Percentiles rank a stretch among this genome's conserved stretches.
Evolutionary conservation across 2,888 invertebrate genomes (phyloP).

Genomic region (Atrina japonica): DNA sequence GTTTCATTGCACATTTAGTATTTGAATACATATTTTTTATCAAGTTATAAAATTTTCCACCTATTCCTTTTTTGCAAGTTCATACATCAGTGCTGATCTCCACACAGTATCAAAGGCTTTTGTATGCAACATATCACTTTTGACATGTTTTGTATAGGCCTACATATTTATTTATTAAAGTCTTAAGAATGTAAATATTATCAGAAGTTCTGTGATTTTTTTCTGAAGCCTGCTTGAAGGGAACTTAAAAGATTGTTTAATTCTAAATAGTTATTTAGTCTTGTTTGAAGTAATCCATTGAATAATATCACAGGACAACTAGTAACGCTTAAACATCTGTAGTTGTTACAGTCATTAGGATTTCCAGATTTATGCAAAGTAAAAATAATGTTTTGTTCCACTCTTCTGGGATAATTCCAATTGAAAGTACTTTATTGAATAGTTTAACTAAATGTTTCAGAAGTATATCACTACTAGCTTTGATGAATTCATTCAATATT

Average conservation of each 20-base stretch:
- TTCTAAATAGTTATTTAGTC: conserved; percentile 4
- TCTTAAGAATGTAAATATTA: conserved; percentile 9
- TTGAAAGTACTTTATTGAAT: not conserved
- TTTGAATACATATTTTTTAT: conserved; percentile 4
- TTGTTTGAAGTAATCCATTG: not conserved
- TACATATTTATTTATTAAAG: conserved; percentile 13
- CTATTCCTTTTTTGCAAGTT: not conserved
- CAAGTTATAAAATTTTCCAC: conserved; percentile 4
- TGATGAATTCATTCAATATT: too few relatives aligned
- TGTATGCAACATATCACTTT: not conserved
- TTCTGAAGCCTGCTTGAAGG: conserved; percentile 7
- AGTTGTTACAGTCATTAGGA: conserved; percentile 9
- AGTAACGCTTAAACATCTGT: not conserved
- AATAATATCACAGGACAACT: conserved; percentile 1
- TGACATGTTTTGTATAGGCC: not conserved
- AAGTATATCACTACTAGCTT: too few relatives aligned
- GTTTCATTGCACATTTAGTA: conserved; percentile 9
- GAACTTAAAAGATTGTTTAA: not conserved
- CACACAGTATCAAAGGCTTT: conserved; percentile 19
- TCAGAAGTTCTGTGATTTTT: conserved; percentile 5
- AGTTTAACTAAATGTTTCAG: not conserved
- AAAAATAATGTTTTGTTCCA: not conserved
- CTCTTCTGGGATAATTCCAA: not conserved
- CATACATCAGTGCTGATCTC: not conserved
- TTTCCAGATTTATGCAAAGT: conserved; percentile 1